These are phyloP conservation scores for Tychaedon coryphoeus DNA, from an alignment of 2,113 vertebrate species.

Conservation along the genomic window DNA sequence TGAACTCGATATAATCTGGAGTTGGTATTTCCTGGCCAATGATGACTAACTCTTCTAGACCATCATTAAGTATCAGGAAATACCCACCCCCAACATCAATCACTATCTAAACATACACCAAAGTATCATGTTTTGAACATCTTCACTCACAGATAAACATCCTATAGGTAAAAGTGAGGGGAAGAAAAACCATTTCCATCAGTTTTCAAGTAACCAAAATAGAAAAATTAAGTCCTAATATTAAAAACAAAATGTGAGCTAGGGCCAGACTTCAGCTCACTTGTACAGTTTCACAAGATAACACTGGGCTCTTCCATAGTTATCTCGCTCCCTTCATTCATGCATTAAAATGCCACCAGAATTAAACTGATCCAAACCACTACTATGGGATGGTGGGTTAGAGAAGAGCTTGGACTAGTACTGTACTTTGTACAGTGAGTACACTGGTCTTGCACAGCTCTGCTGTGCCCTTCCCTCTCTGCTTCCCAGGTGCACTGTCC, in stretches of 20 bases:
- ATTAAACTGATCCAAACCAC: neutral
- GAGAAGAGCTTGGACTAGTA: neutral
- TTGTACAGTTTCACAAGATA: neutral
- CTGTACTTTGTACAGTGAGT: neutral
- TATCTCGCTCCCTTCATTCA: neutral
- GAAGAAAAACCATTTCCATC: neutral
- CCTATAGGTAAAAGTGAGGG: neutral
- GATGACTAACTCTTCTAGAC: neutral
- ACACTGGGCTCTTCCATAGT: neutral
- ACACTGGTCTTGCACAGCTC: accelerated
- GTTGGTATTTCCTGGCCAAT: constrained; percentile 50
- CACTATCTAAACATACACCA: neutral
- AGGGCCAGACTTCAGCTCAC: neutral
- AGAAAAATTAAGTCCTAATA: neutral
- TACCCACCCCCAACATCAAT: neutral
- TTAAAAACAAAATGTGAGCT: neutral
- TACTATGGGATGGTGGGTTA: neutral
- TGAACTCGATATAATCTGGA: neutral
- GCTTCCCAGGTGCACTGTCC: neutral
- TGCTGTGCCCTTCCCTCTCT: neutral
- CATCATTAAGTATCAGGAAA: constrained; percentile 41
- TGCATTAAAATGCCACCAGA: neutral
- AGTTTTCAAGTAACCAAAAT: neutral
- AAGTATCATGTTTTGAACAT: neutral
- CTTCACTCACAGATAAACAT: neutral